Conservation (phyloP, 2,113 vertebrate genomes). For the Vulpes ferrilata region DNA sequence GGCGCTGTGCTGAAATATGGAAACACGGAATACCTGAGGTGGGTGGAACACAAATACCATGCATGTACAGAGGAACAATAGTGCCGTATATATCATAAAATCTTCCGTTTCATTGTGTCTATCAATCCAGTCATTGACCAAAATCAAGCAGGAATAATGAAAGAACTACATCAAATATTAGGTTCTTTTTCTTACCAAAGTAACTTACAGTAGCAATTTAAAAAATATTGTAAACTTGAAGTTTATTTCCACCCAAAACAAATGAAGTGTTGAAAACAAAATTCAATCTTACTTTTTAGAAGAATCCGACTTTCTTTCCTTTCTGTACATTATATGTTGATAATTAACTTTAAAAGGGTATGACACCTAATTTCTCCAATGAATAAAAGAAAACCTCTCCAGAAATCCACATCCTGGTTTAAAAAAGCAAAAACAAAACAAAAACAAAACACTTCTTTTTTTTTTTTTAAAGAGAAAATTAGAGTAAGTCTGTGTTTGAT, state of each 20-base stretch:
- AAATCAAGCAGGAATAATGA: neutral
- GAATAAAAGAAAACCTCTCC: slow-evolving; percentile 42
- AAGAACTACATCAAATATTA: neutral
- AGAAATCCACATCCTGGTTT: slow-evolving; percentile 27
- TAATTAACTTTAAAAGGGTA: slow-evolving; percentile 15
- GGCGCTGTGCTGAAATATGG: neutral
- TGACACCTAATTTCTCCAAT: neutral
- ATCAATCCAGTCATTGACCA: neutral
- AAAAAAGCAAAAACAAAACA: neutral
- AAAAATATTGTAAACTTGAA: neutral
- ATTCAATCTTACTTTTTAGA: neutral
- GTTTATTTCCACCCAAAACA: neutral
- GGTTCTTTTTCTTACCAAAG: slow-evolving; percentile 38
- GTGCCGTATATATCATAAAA: neutral
- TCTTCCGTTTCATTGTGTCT: neutral
- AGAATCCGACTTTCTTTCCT: neutral
- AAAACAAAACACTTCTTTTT: too few relatives aligned
- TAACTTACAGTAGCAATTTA: neutral
- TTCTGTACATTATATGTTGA: neutral
- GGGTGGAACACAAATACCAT: neutral
- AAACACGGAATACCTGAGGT: neutral
- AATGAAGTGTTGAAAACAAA: neutral
- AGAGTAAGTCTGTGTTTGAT: slow-evolving; percentile 34
- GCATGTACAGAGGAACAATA: neutral
- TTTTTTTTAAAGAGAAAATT: slow-evolving; percentile 12